Percentiles rank a stretch among this genome's conserved stretches.
These are phyloP conservation scores for Leptopilina drosophilae DNA, from an alignment of 2,888 invertebrate species.

Conservation along the genomic window DNA sequence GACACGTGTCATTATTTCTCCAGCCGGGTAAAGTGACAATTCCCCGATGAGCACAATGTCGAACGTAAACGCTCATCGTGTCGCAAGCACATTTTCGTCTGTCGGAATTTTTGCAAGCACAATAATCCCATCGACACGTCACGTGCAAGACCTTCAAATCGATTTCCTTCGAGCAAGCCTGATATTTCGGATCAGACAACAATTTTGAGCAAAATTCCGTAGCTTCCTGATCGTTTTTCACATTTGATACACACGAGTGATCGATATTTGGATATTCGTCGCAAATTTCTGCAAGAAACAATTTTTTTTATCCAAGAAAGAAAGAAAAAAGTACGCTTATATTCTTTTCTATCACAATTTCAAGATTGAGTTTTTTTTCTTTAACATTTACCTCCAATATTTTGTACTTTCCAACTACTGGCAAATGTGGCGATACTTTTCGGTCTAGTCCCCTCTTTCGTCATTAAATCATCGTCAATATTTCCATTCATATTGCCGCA, in stretches of 20 bases:
- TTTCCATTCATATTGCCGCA: conserved; percentile 89
- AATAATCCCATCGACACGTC: conserved; percentile 90
- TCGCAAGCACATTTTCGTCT: conserved; percentile 83
- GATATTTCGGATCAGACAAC: conserved; percentile 82
- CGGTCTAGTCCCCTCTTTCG: conserved; percentile 79
- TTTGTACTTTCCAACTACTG: conserved; percentile 81
- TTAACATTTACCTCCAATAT: conserved; percentile 77
- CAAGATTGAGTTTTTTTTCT: too few species aligned
- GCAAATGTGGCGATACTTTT: conserved; percentile 78
- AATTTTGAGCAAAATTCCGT: conserved; percentile 81
- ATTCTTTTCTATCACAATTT: too few species aligned
- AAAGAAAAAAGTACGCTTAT: neutral
- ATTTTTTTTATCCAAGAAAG: neutral
- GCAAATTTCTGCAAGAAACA: conserved; percentile 78
- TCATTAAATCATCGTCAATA: conserved; percentile 83
- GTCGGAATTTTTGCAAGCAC: conserved; percentile 81
- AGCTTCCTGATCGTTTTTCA: conserved; percentile 77
- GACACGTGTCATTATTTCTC: conserved; percentile 89
- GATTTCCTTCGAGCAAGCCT: conserved; percentile 82
- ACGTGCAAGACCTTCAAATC: conserved; percentile 83
- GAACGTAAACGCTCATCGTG: conserved; percentile 86
- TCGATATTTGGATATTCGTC: conserved; percentile 78
- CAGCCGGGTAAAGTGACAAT: conserved; percentile 82
- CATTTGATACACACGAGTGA: conserved; percentile 77
- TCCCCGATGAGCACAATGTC: conserved; percentile 85